Evolutionary conservation across 2,113 vertebrate genomes (phyloP).

Genomic region (Rhinogobius similis): DNA sequence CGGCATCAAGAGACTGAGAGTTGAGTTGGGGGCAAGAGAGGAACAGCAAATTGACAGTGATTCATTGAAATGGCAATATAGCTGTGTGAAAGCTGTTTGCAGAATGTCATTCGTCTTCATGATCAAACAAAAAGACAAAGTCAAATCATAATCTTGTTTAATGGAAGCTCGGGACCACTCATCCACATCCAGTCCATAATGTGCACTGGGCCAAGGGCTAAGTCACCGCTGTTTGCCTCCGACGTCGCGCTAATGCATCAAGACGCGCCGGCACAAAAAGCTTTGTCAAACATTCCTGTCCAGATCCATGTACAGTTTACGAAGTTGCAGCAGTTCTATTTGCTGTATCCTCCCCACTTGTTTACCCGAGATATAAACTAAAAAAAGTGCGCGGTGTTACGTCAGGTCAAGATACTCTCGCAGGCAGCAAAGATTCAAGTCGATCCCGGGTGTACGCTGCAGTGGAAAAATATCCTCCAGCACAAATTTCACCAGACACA

Average conservation of each 20-base stretch:
- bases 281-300: conserved; percentile 20
- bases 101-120: conserved; percentile 11
- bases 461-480: conserved; percentile 34
- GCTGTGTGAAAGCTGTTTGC: conserved; percentile 8
- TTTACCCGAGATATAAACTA: conserved; percentile 25
- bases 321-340: neutral
- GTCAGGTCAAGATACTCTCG: conserved; percentile 26
- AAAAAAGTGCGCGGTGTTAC: conserved; percentile 5
- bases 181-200: conserved; percentile 20
- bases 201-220: conserved; percentile 19
- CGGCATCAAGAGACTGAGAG: neutral
- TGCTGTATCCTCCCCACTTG: conserved; percentile 3
- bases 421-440: conserved; percentile 20
- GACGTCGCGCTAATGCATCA: conserved; percentile 28
- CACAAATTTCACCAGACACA: conserved; percentile 32
- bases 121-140: conserved; percentile 17
- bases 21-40: neutral
- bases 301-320: conserved; percentile 29
- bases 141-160: conserved; percentile 23
- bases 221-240: conserved; percentile 31
- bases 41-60: conserved; percentile 1
- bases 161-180: conserved; percentile 1
- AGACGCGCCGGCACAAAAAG: neutral
- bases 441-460: conserved; percentile 20
- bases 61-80: conserved; percentile 21